Percentiles rank a stretch among this genome's conserved stretches.
Evolutionary conservation across 2,797 vertebrate genomes (phyloP).

Genomic region (Trachurus trachurus): DNA sequence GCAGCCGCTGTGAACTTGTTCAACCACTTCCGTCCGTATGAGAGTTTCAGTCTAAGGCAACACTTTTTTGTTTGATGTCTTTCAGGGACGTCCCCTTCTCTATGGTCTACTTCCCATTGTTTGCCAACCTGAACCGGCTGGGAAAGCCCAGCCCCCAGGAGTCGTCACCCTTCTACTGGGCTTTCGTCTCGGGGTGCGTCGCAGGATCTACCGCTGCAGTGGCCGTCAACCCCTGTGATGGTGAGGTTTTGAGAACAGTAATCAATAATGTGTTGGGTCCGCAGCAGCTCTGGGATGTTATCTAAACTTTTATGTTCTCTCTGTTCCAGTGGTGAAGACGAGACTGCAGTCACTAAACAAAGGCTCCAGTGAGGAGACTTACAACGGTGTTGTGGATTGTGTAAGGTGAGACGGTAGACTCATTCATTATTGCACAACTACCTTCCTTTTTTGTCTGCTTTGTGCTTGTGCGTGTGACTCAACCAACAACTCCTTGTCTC

Average conservation of each 20-base stretch:
- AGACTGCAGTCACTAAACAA: constrained; percentile 89
- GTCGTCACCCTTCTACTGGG: constrained; percentile 87
- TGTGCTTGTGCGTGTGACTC: not conserved
- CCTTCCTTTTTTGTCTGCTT: fast-evolving
- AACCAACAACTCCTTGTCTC: constrained; percentile 23
- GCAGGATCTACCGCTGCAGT: constrained; percentile 89
- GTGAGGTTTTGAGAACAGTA: constrained; percentile 63
- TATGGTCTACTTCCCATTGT: constrained; percentile 89
- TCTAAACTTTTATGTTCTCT: not conserved
- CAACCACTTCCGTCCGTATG: fast-evolving
- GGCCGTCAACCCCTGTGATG: constrained; percentile 89
- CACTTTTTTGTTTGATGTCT: not conserved
- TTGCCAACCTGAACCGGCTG: constrained; percentile 87
- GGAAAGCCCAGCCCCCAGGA: constrained; percentile 78
- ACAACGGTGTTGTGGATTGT: constrained; percentile 88
- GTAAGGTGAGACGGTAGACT: constrained; percentile 68
- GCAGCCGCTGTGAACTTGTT: not conserved
- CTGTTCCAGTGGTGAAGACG: constrained; percentile 88
- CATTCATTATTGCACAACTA: not conserved
- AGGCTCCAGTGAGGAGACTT: constrained; percentile 87
- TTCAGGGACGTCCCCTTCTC: constrained; percentile 91
- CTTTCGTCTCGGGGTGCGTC: constrained; percentile 87
- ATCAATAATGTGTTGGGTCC: not conserved
- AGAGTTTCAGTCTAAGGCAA: not conserved
- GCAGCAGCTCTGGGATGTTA: not conserved